phyloP scores from a whole-genome alignment of 2,888 invertebrate species.

The Leptinotarsa rubiginosa region DNA sequence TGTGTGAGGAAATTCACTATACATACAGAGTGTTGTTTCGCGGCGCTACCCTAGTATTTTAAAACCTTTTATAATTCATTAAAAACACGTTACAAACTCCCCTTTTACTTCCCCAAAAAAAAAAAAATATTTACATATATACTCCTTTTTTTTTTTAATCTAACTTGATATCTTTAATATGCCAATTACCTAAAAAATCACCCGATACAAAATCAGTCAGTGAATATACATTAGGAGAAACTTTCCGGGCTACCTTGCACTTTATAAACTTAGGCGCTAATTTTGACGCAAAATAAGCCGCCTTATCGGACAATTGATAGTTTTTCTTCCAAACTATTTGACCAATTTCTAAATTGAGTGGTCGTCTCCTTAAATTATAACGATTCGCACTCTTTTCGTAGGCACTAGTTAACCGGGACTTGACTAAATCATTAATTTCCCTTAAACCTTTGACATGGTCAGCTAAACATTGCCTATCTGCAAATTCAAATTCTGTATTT shows the following conservation, averaged over 20 bases:
- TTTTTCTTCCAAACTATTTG: slow-evolving; percentile 35
- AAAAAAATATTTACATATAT: too few species aligned
- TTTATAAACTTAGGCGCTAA: slow-evolving; percentile 42
- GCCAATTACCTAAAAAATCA: slow-evolving; percentile 21
- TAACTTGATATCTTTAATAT: slow-evolving; percentile 30
- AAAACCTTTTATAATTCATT: too few species aligned
- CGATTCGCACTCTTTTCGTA: slow-evolving; percentile 29
- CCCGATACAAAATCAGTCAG: slow-evolving; percentile 21
- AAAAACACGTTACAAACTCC: too few species aligned
- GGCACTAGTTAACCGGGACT: not conserved
- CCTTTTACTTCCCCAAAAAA: too few species aligned
- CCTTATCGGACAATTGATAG: slow-evolving; percentile 37
- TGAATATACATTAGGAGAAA: slow-evolving; percentile 27
- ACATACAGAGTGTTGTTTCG: too few species aligned
- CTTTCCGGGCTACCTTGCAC: slow-evolving; percentile 25
- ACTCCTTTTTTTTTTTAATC: slow-evolving; percentile 5
- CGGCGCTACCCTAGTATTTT: too few species aligned
- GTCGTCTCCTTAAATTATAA: slow-evolving; percentile 35
- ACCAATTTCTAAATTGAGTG: slow-evolving; percentile 10
- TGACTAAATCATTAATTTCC: too few species aligned
- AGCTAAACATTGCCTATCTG: slow-evolving; percentile 14
- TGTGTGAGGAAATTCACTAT: too few species aligned
- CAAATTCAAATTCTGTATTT: not conserved
- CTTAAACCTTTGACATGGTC: slow-evolving; percentile 24
- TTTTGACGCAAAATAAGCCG: slow-evolving; percentile 38